These are phyloP conservation scores for Dryocosmus kuriphilus DNA, from an alignment of 2,888 invertebrate species.

Conservation along the genomic window DNA sequence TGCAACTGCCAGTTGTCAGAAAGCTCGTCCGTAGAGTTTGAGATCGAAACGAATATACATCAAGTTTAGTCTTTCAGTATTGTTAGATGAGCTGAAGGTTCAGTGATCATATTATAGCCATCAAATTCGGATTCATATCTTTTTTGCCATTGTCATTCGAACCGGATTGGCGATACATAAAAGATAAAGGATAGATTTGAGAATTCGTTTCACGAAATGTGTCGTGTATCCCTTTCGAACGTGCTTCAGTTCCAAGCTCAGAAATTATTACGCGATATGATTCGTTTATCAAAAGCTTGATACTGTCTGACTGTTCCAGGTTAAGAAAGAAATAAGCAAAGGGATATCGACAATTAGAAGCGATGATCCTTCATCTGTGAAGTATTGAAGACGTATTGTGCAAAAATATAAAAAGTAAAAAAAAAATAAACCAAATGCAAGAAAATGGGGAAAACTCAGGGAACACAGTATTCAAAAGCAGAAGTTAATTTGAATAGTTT, in stretches of 20 bases:
- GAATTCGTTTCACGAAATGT: background rate
- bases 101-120: background rate
- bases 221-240: background rate
- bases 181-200: background rate
- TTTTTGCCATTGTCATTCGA: background rate
- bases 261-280: background rate
- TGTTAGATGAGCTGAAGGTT: background rate
- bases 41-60: background rate
- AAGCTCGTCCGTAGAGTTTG: constrained; percentile 7
- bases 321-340: background rate
- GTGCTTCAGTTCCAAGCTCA: background rate
- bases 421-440: background rate
- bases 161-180: background rate
- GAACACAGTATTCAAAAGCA: background rate
- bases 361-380: background rate
- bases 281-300: background rate
- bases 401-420: background rate
- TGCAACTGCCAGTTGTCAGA: constrained; percentile 20
- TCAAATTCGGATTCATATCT: background rate
- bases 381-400: background rate
- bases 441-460: constrained; percentile 3
- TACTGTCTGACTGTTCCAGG: background rate
- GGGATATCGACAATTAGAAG: background rate
- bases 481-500: background rate
- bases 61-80: background rate